phyloP scores from a whole-genome alignment of 2,113 vertebrate genomes.

The cat (Felis catus) region DNA sequence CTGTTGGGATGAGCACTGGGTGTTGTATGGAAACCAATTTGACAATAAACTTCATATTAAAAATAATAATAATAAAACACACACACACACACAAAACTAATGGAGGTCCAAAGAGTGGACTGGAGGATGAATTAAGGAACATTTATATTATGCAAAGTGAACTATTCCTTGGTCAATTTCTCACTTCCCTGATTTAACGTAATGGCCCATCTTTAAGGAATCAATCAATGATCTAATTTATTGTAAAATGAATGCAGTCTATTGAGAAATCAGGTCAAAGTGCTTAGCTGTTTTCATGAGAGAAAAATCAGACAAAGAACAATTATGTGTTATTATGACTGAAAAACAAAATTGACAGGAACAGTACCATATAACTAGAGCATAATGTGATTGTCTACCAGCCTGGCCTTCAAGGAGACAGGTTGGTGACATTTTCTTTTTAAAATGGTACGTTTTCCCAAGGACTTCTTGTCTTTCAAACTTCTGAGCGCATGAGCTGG shows the following conservation, averaged over 20 bases:
- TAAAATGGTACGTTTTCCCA: background rate
- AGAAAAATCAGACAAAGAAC: background rate
- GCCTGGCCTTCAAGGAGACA: background rate
- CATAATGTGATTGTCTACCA: background rate
- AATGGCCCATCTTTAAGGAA: background rate
- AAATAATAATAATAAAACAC: too few species aligned
- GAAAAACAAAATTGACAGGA: background rate
- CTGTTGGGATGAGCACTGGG: too few species aligned
- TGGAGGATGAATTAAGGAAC: background rate
- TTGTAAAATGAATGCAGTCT: background rate
- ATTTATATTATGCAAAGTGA: background rate
- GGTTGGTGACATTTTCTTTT: background rate
- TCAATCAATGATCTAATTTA: background rate
- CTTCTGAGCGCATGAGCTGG: background rate
- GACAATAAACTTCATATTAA: too few species aligned
- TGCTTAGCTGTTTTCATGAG: background rate
- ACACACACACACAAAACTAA: background rate
- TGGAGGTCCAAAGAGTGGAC: background rate
- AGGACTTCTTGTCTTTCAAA: background rate
- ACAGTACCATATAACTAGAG: background rate
- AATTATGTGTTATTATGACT: background rate
- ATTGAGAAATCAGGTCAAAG: background rate
- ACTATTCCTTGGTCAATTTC: background rate
- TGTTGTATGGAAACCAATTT: too few species aligned
- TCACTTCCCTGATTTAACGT: conserved; percentile 1